A percentile compares a stretch with the other conserved stretches of the same genome.
Conservation (phyloP, 1,140 invertebrate genomes). For the Tetramorium alpestre region DNA sequence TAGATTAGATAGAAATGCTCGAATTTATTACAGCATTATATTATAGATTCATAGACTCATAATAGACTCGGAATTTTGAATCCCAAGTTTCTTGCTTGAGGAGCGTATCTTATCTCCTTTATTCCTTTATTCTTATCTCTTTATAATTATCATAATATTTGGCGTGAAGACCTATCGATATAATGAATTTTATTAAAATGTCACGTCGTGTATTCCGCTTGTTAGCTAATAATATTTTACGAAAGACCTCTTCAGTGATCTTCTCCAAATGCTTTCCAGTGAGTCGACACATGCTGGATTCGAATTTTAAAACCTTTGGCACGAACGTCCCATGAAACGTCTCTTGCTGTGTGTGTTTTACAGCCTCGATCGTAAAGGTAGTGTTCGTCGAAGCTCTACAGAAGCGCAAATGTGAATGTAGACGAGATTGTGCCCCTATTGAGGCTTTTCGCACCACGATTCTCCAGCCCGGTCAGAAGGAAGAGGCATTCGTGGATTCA, state of each 20-base stretch:
- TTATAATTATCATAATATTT: too few species aligned
- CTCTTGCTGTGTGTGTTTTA: slow-evolving; percentile 33
- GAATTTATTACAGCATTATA: too few species aligned
- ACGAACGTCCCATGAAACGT: slow-evolving; percentile 18
- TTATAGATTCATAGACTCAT: too few species aligned
- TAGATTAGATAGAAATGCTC: too few species aligned
- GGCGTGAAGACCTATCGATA: too few species aligned
- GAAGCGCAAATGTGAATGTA: slow-evolving; percentile 36
- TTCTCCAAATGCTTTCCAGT: background rate
- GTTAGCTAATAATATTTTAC: slow-evolving; percentile 27
- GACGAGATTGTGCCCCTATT: slow-evolving; percentile 27
- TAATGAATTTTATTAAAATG: too few species aligned
- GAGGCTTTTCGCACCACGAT: slow-evolving; percentile 43
- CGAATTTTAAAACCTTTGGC: slow-evolving; percentile 46
- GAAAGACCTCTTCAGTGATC: background rate
- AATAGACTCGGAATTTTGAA: too few species aligned
- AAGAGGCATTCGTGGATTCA: slow-evolving; percentile 46
- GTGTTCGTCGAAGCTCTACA: background rate
- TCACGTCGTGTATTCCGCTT: too few species aligned
- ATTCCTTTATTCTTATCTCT: too few species aligned
- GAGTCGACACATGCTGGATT: background rate
- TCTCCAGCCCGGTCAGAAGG: slow-evolving; percentile 33
- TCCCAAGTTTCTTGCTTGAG: too few species aligned
- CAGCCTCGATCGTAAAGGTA: slow-evolving; percentile 21
- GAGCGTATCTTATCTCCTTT: too few species aligned